Conservation (phyloP, 2,113 vertebrate species). For the Nothobranchius furzeri region DNA sequence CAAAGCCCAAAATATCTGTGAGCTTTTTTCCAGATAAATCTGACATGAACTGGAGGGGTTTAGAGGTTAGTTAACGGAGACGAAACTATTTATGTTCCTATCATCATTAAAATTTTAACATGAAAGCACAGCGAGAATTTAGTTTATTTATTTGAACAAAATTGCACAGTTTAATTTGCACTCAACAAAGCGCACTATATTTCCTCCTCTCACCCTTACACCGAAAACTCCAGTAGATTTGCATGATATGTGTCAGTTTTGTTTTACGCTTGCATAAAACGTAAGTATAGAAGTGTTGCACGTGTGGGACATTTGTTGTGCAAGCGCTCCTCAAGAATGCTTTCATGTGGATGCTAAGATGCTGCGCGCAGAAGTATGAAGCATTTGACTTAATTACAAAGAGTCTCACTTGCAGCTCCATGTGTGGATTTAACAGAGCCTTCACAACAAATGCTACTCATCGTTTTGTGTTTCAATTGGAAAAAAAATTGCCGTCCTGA, state of each 20-base stretch:
- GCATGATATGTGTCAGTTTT: slow-evolving; percentile 60
- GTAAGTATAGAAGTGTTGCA: slow-evolving; percentile 54
- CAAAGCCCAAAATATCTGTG: too few relatives aligned
- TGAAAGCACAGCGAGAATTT: too few relatives aligned
- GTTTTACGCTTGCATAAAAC: slow-evolving; percentile 55
- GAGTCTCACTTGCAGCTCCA: slow-evolving; percentile 26
- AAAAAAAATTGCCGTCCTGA: slow-evolving; percentile 24
- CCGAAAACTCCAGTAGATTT: slow-evolving; percentile 35
- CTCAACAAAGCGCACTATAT: slow-evolving; percentile 28
- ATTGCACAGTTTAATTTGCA: slow-evolving; percentile 23
- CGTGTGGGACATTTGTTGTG: slow-evolving; percentile 70
- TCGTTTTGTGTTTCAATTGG: slow-evolving; percentile 42
- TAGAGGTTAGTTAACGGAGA: too few relatives aligned
- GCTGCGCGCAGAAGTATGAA: too few relatives aligned
- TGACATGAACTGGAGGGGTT: too few relatives aligned
- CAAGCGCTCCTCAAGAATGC: slow-evolving; percentile 46
- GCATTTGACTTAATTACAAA: too few relatives aligned
- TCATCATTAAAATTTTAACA: too few relatives aligned
- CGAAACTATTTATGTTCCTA: too few relatives aligned
- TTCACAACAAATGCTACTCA: slow-evolving; percentile 51
- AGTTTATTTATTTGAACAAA: neutral
- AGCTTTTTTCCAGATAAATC: too few relatives aligned
- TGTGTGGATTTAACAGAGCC: slow-evolving; percentile 35
- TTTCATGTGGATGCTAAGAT: slow-evolving; percentile 32
- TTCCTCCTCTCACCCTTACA: neutral